Conservation (phyloP, 1,140 invertebrate species). For the Habropoda laboriosa region DNA sequence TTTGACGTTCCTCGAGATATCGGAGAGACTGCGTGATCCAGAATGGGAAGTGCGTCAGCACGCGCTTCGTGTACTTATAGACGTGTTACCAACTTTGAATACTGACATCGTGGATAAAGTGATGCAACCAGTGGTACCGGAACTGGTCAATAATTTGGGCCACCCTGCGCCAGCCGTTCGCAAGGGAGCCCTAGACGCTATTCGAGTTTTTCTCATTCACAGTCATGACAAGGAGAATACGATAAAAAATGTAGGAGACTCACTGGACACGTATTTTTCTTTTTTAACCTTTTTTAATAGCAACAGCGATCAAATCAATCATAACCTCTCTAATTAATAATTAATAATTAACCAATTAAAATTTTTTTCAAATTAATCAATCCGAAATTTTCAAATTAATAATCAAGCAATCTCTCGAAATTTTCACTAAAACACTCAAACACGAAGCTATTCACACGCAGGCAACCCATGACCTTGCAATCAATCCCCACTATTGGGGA, state of each 20-base stretch:
- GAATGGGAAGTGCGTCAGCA: constrained; percentile 92
- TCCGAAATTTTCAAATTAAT: no score
- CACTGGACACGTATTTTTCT: no score
- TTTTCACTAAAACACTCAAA: neutral
- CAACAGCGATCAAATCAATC: no score
- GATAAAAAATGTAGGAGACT: constrained; percentile 65
- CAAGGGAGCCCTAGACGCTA: constrained; percentile 87
- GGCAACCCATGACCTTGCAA: neutral
- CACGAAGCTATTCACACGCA: neutral
- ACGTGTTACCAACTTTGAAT: constrained; percentile 87
- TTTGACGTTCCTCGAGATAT: constrained; percentile 86
- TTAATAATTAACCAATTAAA: no score
- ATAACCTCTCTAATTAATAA: no score
- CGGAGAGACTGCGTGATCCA: constrained; percentile 87
- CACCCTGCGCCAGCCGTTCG: constrained; percentile 89
- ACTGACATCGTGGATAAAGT: constrained; percentile 84
- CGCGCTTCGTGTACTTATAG: constrained; percentile 88
- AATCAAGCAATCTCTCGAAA: neutral
- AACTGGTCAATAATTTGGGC: constrained; percentile 88
- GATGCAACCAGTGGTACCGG: constrained; percentile 84
- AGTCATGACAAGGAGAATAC: constrained; percentile 77
- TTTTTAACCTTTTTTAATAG: no score
- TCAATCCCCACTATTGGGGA: constrained; percentile 5
- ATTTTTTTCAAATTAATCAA: no score
- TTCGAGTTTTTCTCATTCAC: constrained; percentile 86